Base-by-base conservation (phyloP, 2,888 invertebrate species). In the Drosophila ustulata region DNA sequence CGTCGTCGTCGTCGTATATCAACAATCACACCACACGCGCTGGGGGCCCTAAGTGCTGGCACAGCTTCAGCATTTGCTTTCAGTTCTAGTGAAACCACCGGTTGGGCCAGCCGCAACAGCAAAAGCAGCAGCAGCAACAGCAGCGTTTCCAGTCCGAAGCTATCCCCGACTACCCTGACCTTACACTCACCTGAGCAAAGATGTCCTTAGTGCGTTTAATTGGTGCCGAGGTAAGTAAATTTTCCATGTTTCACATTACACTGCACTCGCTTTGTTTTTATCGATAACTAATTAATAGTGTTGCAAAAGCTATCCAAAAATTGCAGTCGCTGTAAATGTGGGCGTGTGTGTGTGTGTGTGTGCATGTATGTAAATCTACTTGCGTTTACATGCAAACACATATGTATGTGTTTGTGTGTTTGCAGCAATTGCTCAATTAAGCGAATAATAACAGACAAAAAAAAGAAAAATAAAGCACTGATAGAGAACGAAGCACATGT, bases 161-260 rank as follows among this genome's bases (percentile, higher is more conserved):
- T 75, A 32, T 66, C 61, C 73, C 61, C 73, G 71, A 52, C 41
- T 45, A 59, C 47, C 69, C 71, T 59, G 52, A 65, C 56, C 62
- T 55, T 23, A 47, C 51, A 56, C 49, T 59, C 57, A 53, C 51
- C 64, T 52, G 39, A 47, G 11, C 39, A 2, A 88, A 81, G 58
- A 92, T 92, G 92, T 90, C 90, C 66, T 77, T 91, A 51, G 78
- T 90, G 66, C 91, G 91, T 78, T 81, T 92, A 67, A 80, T 92
- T 86, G 85, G 90, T 63, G 77, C 89, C 63, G 90, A 92, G 91
- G 92, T 92, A 75, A 92, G 90, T 13, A 37, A n/a, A 56, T 4
- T 3, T n/a, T 23, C n/a, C 6, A 4, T 0, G 11, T 18, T 18
- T 25, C 28, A 43, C 6, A n/a, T 32, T 13, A 32, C 6, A 45